Evolutionary conservation across 2,113 vertebrate species (phyloP), one percentile per base, ranked within the genome.

Genomic region (Pogona vitticeps): DNA sequence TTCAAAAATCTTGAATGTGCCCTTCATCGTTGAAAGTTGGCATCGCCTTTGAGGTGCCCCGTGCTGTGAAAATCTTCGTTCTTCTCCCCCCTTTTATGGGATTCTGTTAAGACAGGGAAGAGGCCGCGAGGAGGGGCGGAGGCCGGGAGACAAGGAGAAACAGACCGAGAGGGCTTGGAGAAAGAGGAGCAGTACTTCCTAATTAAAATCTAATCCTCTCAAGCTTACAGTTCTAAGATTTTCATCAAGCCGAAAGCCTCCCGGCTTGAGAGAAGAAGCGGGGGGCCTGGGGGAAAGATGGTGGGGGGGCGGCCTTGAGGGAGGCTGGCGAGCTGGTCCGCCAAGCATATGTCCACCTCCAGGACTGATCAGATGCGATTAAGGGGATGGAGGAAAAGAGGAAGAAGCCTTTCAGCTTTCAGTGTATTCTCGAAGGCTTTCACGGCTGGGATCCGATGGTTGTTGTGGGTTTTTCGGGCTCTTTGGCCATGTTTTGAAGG

Each of bases 151-250:
- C 6, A 63, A 12, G 58, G 20, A 28, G 81, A 28, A 6, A 18
- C 56, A 31, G 59, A 33, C 31, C n/a, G 71, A 40, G 23, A 46
- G 21, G 36, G 72, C 14, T 14, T 33, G 9, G 33, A 17, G 28
- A 21, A 12, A 42, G 26, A 3, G 26, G 38, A 80, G 26, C n/a
- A 28, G 61, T 21, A 14, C 63, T 85, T 79, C 65, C 76, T 85
- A 85, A 85, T 85, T 78, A 85, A 85, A 85, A 79, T 70, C 42
- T 78, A 85, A 85, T 85, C 84, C 84, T 40, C 76, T 76, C 46
- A 65, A 85, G 84, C 76, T 76, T 85, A 85, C n/a, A 61, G 46
- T 31, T 68, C 23, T 31, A 78, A 78, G 76, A 68, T 71, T 79
- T 85, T 85, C 84, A 85, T 85, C 76, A 85, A 76, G 76, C 63